Base-by-base conservation (phyloP, 2,888 invertebrate species). In the Minunthozetes semirufus region DNA sequence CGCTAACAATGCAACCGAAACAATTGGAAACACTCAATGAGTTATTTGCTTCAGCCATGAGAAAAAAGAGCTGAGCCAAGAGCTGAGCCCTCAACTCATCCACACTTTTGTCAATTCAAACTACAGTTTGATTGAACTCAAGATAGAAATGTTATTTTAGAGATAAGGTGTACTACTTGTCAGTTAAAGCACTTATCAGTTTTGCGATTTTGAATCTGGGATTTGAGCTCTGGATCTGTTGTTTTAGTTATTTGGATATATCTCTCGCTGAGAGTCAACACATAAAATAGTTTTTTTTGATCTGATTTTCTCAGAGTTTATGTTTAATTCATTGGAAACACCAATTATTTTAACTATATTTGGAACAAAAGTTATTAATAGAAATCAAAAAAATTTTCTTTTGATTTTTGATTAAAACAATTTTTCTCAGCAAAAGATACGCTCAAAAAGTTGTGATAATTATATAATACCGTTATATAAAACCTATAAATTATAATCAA, bases 1-100 rank as follows among this genome's bases (percentile, higher is more conserved):
- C 78, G 0, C 74, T 78, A 22, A 78, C 76, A 27, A 72, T 78
- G 19, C 78, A 78, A 25, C 76, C 77, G 6, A 75, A 76, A n/a
- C 76, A 76, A 72, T 68, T 78, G 76, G 78, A 78, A 13, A 77
- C 78, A n/a, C 68, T 78, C 13, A 75, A 77, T 53, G 73, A 78
- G 68, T n/a, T 78, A 42, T 78, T 78, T 46, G 76, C 70, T 22
- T 77, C 74, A 42, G 77, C 78, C 19, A 61, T 78, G 25, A 72
- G 75, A 5, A 74, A 78, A 13, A 50, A 19, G 22, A 48, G 19
- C 70, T 70, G 15, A 70, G 46, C 42, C 9, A n/a, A n/a, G n/a
- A n/a, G n/a, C 22, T 22, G 33, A 33, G 22, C 48, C 11, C 48
- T 6, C 29, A 61, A 66, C 19, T 66, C n/a, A 66, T 33, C n/a